phyloP scores from a whole-genome alignment of 2,113 vertebrate species.

The Miniopterus natalensis region DNA sequence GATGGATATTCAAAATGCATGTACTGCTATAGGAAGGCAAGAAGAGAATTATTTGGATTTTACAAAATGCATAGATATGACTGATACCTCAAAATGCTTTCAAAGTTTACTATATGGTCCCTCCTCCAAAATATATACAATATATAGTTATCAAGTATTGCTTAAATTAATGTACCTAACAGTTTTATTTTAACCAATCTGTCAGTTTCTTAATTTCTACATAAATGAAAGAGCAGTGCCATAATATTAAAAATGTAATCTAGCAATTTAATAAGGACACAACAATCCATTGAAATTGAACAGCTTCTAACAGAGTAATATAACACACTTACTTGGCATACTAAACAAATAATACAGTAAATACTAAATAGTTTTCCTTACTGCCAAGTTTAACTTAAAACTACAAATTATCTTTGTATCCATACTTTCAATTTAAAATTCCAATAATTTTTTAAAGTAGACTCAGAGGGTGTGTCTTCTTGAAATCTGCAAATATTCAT shows the following conservation, averaged over 20 bases:
- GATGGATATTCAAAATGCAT: conserved; percentile 29
- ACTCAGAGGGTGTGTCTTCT: not conserved
- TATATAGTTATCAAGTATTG: not conserved
- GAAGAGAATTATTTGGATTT: conserved; percentile 55
- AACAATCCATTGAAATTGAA: conserved; percentile 80
- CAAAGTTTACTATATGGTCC: conserved; percentile 73
- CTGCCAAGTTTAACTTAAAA: conserved; percentile 73
- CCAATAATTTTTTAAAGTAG: conserved; percentile 4
- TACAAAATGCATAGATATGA: not conserved
- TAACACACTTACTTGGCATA: conserved; percentile 67
- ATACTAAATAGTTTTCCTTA: conserved; percentile 61
- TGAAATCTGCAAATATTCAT: conserved; percentile 47
- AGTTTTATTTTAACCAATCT: conserved; percentile 67
- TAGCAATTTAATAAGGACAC: conserved; percentile 78
- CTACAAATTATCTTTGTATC: conserved; percentile 71
- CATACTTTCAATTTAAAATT: conserved; percentile 52
- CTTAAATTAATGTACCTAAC: conserved; percentile 82
- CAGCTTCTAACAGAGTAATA: conserved; percentile 74
- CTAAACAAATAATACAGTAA: conserved; percentile 68
- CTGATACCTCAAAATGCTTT: conserved; percentile 75
- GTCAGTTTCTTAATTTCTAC: conserved; percentile 73
- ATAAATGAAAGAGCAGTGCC: conserved; percentile 80
- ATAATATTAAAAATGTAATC: conserved; percentile 82
- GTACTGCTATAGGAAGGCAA: conserved; percentile 54
- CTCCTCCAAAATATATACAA: conserved; percentile 70